Evolutionary conservation across 1,140 invertebrate species (phyloP), one percentile per base, ranked within the genome.

Genomic region (Coptotermes formosanus): DNA sequence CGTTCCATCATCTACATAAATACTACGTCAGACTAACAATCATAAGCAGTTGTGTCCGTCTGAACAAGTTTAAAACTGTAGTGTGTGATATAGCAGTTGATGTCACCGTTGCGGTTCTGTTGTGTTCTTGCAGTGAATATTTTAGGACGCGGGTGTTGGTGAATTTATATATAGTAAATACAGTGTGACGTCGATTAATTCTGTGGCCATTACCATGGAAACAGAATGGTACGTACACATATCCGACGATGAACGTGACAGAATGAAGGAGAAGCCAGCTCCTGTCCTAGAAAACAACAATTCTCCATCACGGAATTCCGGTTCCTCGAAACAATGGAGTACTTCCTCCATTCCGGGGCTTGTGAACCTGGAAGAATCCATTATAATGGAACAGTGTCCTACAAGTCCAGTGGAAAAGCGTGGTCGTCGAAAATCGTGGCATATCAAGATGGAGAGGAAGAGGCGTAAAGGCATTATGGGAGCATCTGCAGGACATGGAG

Each of bases 361-460:
- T 88, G 90, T 90, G 86, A 89, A 90, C 82, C 89, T 92, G 87
- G 90, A 91, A 55, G 89, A 89, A 82, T 83, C 87, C 59, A 64
- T 85, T n/a, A 84, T 52, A 8, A 48, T 83, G 86, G 81, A 43
- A 23, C 85, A 75, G 81, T 75, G 81, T 21, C 32, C 85, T 25
- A 85, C 85, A 23, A 38, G 75, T 23, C 16, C 88, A 88, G 89
- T 88, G 89, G 59, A 91, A 91, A 82, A 86, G 91, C 88, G 91
- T 90, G 44, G 90, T 91, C 92, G 89, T 0, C 88, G 94, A 23
- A 95, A 95, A 86, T 96, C 95, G 2, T 96, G 96, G 92, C 94
- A 96, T 89, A 94, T 95, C 38, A 95, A 95, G 89, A 90, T 93
- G 82, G 94, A 95, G 88, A 90, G 93, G 88, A 95, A 93, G 90